Percentiles rank a stretch among this genome's conserved stretches.
These are phyloP conservation scores for Chymomyza amoena DNA, from an alignment of 2,888 invertebrate genomes.

Conservation along the genomic window DNA sequence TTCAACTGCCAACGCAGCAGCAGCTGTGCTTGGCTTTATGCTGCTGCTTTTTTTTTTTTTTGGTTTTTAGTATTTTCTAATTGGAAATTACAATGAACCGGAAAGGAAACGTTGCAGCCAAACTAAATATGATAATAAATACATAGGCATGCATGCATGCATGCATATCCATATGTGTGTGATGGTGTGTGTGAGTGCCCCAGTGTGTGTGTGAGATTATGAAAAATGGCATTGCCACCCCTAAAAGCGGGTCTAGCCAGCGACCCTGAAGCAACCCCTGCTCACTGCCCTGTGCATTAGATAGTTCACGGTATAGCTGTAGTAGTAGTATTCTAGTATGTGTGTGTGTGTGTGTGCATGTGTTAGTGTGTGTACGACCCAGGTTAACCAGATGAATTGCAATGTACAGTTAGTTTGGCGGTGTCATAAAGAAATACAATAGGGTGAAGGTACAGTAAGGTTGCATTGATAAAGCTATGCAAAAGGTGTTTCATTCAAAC, in stretches of 20 bases:
- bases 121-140: constrained; percentile 46
- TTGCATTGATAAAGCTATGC: neutral
- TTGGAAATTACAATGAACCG: constrained; percentile 64
- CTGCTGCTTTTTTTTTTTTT: neutral
- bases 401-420: neutral
- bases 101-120: constrained; percentile 41
- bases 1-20: constrained; percentile 27
- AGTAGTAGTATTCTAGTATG: neutral
- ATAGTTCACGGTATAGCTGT: neutral
- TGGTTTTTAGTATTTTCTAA: constrained; percentile 35
- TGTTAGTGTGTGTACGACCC: neutral
- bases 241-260: neutral
- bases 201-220: neutral
- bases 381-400: neutral
- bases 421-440: neutral
- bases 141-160: constrained; percentile 11
- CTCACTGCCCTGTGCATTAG: neutral
- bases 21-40: constrained; percentile 28
- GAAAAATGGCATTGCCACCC: neutral
- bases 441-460: neutral
- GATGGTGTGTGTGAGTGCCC: neutral
- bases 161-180: constrained; percentile 6
- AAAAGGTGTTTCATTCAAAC: neutral
- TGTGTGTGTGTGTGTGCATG: neutral
- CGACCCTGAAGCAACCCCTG: constrained; percentile 31